A percentile compares a stretch with the other conserved stretches of the same genome.
phyloP scores from a whole-genome alignment of 2,888 invertebrate genomes.

The Carcina quercana region DNA sequence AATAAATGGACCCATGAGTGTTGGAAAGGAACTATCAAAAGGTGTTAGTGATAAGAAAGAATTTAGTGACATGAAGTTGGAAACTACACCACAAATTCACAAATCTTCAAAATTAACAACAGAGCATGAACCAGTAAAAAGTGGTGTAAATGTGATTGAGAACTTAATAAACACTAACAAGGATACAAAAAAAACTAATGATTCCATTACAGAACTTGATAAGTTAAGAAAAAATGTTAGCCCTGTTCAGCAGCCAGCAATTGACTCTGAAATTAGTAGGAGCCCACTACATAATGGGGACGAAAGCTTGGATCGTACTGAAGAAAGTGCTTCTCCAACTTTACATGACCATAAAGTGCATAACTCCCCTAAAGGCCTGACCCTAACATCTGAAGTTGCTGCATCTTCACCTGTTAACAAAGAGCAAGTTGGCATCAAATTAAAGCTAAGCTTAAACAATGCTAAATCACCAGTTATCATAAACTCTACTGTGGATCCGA shows the following conservation, averaged over 20 bases:
- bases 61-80: conserved; percentile 34
- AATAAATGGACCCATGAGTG: conserved; percentile 40
- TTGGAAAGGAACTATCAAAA: conserved; percentile 35
- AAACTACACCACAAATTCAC: conserved; percentile 32
- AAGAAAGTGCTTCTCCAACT: conserved; percentile 46
- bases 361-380: conserved; percentile 24
- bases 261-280: conserved; percentile 26
- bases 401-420: conserved; percentile 29
- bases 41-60: conserved; percentile 42
- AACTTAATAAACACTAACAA: conserved; percentile 36
- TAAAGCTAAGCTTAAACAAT: conserved; percentile 64
- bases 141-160: conserved; percentile 44
- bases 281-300: conserved; percentile 44
- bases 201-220: conserved; percentile 42
- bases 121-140: conserved; percentile 34
- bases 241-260: conserved; percentile 27
- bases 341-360: conserved; percentile 39
- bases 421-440: conserved; percentile 62
- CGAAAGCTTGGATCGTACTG: conserved; percentile 46
- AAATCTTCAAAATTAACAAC: conserved; percentile 29
- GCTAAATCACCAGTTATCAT: conserved; percentile 67
- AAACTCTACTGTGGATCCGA: conserved; percentile 67
- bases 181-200: conserved; percentile 38
- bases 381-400: conserved; percentile 30
- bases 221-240: conserved; percentile 32